phyloP scores from a whole-genome alignment of 2,888 invertebrate species.

The Calameuta pallipes region DNA sequence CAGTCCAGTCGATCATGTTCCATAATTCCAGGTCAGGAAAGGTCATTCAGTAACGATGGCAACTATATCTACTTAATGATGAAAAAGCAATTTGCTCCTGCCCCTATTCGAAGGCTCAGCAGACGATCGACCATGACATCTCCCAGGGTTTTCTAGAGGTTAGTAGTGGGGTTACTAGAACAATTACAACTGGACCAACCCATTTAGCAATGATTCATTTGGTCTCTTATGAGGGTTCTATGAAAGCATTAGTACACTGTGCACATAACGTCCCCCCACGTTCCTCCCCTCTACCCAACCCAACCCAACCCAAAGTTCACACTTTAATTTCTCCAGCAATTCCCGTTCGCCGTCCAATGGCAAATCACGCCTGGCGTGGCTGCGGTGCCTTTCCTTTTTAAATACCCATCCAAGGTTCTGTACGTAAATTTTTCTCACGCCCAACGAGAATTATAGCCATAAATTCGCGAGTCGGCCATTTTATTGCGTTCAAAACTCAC shows the following conservation, averaged over 20 bases:
- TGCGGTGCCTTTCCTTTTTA: neutral
- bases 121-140: constrained; percentile 37
- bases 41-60: neutral
- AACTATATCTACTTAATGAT: neutral
- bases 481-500: neutral
- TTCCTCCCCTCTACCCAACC: too few species aligned
- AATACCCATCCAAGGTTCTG: neutral
- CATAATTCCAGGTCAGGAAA: neutral
- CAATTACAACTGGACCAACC: constrained; percentile 49
- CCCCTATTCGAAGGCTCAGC: neutral
- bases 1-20: neutral
- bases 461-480: neutral
- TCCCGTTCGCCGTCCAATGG: neutral
- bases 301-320: too few species aligned
- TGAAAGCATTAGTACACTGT: constrained; percentile 36
- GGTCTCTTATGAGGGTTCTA: constrained; percentile 25
- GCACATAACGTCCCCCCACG: constrained; percentile 25
- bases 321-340: neutral
- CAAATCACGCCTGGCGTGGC: neutral
- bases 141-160: constrained; percentile 5
- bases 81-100: neutral
- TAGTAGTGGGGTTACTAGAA: constrained; percentile 24
- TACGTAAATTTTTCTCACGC: neutral
- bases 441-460: neutral
- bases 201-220: constrained; percentile 50